These are phyloP conservation scores for Amyelois transitella DNA, from an alignment of 1,140 invertebrate species.

Conservation along the genomic window DNA sequence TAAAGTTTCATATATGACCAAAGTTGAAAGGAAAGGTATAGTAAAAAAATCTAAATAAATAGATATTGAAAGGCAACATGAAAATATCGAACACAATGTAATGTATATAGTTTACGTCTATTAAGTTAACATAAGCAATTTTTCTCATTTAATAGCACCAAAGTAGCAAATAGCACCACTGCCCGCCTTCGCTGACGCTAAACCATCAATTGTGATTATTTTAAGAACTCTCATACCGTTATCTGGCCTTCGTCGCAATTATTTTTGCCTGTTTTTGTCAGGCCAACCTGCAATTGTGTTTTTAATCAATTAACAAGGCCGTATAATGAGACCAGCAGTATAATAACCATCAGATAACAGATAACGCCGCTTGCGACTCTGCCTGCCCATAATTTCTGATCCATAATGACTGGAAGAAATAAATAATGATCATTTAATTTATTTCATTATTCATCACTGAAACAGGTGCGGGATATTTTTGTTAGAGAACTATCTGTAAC, in stretches of 20 bases:
- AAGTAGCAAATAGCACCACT: too few species aligned
- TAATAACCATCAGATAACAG: neutral
- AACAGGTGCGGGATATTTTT: neutral
- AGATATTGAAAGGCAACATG: too few species aligned
- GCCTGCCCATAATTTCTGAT: neutral
- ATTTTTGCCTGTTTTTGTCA: neutral
- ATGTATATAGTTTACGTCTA: too few species aligned
- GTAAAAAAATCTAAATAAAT: too few species aligned
- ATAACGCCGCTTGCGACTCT: neutral
- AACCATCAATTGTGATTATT: too few species aligned
- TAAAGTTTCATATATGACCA: too few species aligned
- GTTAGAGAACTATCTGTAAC: neutral
- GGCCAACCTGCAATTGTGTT: neutral
- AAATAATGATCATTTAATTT: neutral
- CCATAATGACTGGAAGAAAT: neutral
- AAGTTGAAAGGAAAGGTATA: too few species aligned
- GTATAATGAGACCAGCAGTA: neutral
- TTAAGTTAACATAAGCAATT: too few species aligned
- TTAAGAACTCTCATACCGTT: neutral
- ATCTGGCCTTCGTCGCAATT: neutral
- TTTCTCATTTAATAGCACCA: too few species aligned
- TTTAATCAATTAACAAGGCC: neutral
- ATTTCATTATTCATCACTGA: neutral
- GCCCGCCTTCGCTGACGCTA: too few species aligned
- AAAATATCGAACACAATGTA: too few species aligned